phyloP scores from a whole-genome alignment of 2,888 invertebrate species.

The Alentia gelatinosa region DNA sequence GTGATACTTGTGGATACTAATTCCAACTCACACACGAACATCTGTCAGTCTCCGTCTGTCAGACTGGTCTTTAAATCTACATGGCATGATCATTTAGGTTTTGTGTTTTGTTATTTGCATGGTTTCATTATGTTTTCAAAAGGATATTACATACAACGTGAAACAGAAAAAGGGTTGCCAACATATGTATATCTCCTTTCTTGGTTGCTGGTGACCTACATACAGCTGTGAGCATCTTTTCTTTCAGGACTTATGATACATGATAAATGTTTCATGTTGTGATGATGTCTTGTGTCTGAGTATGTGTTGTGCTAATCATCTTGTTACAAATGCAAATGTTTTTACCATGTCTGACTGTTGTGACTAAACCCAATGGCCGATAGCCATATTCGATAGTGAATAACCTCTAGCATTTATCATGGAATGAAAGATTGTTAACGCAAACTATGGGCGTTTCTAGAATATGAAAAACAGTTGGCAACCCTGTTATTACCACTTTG shows the following conservation, averaged over 20 bases:
- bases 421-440: not conserved
- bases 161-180: not conserved
- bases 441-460: not conserved
- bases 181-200: not conserved
- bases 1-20: not conserved
- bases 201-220: not conserved
- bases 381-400: not conserved
- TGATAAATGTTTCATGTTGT: conserved; percentile 14
- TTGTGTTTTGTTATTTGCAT: not conserved
- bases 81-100: not conserved
- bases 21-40: not conserved
- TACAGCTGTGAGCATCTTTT: not conserved
- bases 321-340: not conserved
- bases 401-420: not conserved
- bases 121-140: not conserved
- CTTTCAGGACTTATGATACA: conserved; percentile 9
- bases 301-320: not conserved
- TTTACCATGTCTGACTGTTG: not conserved
- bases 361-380: not conserved
- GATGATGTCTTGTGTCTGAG: conserved; percentile 29
- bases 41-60: not conserved
- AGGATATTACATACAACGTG: not conserved
- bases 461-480: not conserved
- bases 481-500: not conserved
- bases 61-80: not conserved